These are phyloP conservation scores for Peromyscus eremicus DNA, from an alignment of 2,797 vertebrate species.

Conservation along the genomic window DNA sequence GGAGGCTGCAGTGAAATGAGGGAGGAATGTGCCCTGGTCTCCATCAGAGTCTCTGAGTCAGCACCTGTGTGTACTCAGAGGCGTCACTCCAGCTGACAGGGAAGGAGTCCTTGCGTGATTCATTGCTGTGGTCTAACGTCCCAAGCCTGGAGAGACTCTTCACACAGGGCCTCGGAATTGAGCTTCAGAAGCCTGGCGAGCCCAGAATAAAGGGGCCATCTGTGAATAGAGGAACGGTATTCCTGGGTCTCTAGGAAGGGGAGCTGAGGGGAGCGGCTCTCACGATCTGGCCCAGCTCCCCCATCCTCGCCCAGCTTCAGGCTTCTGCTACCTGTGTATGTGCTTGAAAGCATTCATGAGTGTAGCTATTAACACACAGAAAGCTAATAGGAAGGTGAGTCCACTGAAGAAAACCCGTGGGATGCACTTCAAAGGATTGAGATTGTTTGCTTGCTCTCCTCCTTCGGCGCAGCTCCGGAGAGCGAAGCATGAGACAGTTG, in stretches of 20 bases:
- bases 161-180: background rate
- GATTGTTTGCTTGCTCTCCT: background rate
- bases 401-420: background rate
- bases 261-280: background rate
- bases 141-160: background rate
- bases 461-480: background rate
- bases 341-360: constrained; percentile 3
- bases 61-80: background rate
- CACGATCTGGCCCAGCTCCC: background rate
- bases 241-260: background rate
- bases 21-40: constrained; percentile 29
- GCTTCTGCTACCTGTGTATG: background rate
- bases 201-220: background rate
- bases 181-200: background rate
- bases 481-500: background rate
- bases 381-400: constrained; percentile 43
- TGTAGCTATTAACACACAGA: constrained; percentile 40
- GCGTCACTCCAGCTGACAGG: background rate
- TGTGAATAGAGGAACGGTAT: rapidly evolving
- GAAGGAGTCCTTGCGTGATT: constrained; percentile 41
- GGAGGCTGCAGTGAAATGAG: constrained; percentile 13
- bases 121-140: constrained; percentile 34
- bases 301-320: background rate
- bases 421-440: background rate
- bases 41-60: constrained; percentile 66